phyloP scores from a whole-genome alignment of 2,113 vertebrate species.

The Solenodon paradoxus region DNA sequence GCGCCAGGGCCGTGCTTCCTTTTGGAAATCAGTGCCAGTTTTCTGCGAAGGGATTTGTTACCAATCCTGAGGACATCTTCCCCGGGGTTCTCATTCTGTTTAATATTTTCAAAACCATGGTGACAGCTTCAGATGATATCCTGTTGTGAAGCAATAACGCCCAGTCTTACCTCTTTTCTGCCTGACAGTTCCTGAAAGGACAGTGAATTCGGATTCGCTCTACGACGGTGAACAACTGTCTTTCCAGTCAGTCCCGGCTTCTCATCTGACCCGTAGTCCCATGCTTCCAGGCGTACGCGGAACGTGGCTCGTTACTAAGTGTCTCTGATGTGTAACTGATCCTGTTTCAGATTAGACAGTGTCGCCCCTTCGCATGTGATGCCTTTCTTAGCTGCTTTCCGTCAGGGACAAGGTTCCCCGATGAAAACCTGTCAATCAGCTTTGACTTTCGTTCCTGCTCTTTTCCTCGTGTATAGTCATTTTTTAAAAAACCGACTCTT shows the following conservation, averaged over 20 bases:
- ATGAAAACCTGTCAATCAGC: neutral
- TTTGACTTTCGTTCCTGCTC: neutral
- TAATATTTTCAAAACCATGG: neutral
- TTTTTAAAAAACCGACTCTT: neutral
- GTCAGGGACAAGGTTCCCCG: neutral
- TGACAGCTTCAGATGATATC: neutral
- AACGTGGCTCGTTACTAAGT: neutral
- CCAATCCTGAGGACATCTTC: neutral
- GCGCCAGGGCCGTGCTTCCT: neutral
- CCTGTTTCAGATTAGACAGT: neutral
- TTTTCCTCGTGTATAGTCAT: too few species aligned
- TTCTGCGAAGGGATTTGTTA: neutral
- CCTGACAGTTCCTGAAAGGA: neutral
- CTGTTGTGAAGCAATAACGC: neutral
- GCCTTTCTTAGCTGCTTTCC: neutral
- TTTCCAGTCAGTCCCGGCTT: neutral
- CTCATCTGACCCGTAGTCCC: neutral
- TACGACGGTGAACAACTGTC: neutral
- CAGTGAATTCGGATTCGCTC: neutral
- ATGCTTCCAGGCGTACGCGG: neutral
- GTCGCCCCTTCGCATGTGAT: too few species aligned
- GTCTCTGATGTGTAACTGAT: neutral
- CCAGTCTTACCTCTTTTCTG: neutral
- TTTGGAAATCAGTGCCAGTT: neutral
- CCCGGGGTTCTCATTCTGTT: neutral